Evolutionary conservation across 2,113 vertebrate species (phyloP).

Genomic region (Misgurnus anguillicaudatus): DNA sequence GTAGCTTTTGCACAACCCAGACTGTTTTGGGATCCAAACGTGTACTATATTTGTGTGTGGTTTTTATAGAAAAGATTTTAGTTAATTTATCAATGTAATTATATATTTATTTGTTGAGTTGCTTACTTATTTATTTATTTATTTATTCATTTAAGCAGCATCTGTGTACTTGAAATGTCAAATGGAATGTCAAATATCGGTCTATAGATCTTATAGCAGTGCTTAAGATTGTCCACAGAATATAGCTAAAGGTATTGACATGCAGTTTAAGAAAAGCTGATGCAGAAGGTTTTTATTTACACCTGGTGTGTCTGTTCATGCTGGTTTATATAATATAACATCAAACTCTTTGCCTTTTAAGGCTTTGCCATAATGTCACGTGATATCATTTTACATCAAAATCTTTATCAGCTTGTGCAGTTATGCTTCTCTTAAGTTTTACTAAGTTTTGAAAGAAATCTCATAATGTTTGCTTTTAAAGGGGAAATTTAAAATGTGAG

Average conservation of each 20-base stretch:
- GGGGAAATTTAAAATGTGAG: constrained; percentile 57
- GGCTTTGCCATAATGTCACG: constrained; percentile 46
- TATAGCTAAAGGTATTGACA: not conserved
- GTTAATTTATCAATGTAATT: constrained; percentile 45
- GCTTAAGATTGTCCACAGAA: constrained; percentile 26
- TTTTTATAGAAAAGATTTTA: constrained; percentile 37
- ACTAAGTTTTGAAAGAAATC: constrained; percentile 37
- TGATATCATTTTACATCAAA: constrained; percentile 23
- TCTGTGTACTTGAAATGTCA: constrained; percentile 44
- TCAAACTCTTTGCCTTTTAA: constrained; percentile 41
- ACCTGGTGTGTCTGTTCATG: constrained; percentile 29
- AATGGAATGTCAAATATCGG: constrained; percentile 44
- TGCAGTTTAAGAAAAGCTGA: constrained; percentile 36
- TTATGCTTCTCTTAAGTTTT: constrained; percentile 10
- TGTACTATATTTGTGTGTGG: constrained; percentile 35
- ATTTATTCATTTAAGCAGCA: constrained; percentile 61
- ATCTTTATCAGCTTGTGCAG: constrained; percentile 1
- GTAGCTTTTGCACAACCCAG: constrained; percentile 73
- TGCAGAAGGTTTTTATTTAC: constrained; percentile 26
- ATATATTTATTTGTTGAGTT: constrained; percentile 38
- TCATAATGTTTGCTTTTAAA: constrained; percentile 64
- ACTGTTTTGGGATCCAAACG: constrained; percentile 52
- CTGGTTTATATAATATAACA: not conserved
- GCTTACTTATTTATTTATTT: constrained; percentile 45
- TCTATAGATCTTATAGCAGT: constrained; percentile 30